Evolutionary conservation across 2,888 invertebrate species (phyloP), one percentile per base, ranked within the genome.

Genomic region (Mayetiola destructor): DNA sequence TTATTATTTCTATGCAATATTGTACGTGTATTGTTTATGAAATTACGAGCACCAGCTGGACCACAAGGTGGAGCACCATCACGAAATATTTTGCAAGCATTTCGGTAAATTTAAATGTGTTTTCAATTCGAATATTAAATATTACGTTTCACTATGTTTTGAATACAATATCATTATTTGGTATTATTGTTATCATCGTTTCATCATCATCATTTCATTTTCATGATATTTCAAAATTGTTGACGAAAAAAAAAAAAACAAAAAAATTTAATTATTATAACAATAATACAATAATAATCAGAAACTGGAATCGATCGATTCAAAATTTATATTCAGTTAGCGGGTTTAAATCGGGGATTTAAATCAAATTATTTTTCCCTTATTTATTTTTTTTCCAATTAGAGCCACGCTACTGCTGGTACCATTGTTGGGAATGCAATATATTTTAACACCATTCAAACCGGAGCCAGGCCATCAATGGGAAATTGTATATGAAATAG

Each of bases 351-450:
- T n/a, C n/a, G n/a, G n/a, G n/a, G n/a, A n/a, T n/a, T n/a, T n/a
- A n/a, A n/a, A n/a, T n/a, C n/a, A n/a, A n/a, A n/a, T n/a, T 42
- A 4, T 23, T 2, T 42, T 42, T 42, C 23, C 12, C 10, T 42
- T 8, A n/a, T 48, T 9, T 9, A n/a, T 27, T 48, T 32, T 32
- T 32, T 12, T 9, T 32, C 32, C 5, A 48, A 69, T 42, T 66
- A 82, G 88, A 64, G 95, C 92, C 56, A 92, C 91, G 1, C 76
- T 93, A 65, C 80, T 95, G 63, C 77, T 95, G 66, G 88, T 94
- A 59, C 95, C 95, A 29, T 77, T 95, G 62, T 76, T 95, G 59
- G 95, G 94, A 1, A 77, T 94, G 57, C 92, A 94, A 73, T 94
- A 89, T 71, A 78, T 94, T 65, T 78, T 93, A 61, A 88, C 88